Base-by-base conservation (phyloP, 2,113 vertebrate genomes). In the Myrmecobius fasciatus region DNA sequence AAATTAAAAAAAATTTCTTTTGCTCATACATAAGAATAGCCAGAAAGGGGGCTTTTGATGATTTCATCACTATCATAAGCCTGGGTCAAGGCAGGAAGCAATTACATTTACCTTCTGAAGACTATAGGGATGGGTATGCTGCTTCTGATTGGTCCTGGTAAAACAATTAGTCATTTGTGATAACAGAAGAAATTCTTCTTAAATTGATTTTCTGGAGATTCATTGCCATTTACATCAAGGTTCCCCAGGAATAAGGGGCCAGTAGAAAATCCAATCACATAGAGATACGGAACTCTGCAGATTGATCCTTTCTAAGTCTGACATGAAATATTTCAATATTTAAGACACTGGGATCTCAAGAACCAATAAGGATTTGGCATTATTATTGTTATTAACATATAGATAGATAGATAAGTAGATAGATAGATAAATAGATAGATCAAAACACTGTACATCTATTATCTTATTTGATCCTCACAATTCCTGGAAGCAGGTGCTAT, bases 1-100 rank as follows among this genome's bases (percentile, higher is more conserved):
- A 94, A 94, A 96, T 28, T 67, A 31, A 75, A 94, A 95, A 96
- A 75, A 67, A n/a, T 92, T 83, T 56, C 49, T 56, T 91, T 9
- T 51, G 36, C 48, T 90, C 47, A 11, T 49, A 8, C 49, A 9
- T 90, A 89, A 89, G 56, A n/a, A 48, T 25, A 53, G n/a, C 88
- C 25, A 53, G 89, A 83, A 20, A 7, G 5, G 43, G 67, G 53
- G 14, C 6, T 54, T 93, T 12, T 83, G 83, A 92, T 90, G 1
- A 3, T 91, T 22, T 2, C 12, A 14, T 75, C 52, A 54, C 46
- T 22, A 46, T 52, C 46, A n/a, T 91, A 47, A 92, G 90, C 83
- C 88, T 28, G 25, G 93, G 75, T 26, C 89, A 60, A 52, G 28
- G 28, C 89, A 43, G 49, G 46, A 11, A 2, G 20, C 0, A 14